Evolutionary conservation across 2,113 vertebrate genomes (phyloP).

Genomic region (Cyprinodon tularosa): DNA sequence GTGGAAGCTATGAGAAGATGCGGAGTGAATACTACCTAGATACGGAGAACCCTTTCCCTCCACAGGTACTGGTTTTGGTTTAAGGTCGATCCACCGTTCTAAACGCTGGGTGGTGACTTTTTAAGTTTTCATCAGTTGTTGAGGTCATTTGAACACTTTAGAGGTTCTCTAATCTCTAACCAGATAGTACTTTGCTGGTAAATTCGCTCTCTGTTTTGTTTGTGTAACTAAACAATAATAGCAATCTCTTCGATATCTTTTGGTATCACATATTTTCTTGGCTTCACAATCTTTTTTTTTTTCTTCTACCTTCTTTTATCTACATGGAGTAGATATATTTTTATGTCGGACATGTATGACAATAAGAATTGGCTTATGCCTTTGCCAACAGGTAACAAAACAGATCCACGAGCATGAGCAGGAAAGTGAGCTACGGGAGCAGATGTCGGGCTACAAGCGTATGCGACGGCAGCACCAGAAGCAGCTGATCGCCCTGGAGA

Average conservation of each 20-base stretch:
- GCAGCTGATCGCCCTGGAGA: conserved; percentile 99
- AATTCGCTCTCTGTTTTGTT: conserved; percentile 12
- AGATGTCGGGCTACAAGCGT: conserved; percentile 99
- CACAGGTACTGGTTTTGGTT: conserved; percentile 45
- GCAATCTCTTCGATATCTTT: background rate
- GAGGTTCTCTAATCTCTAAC: background rate
- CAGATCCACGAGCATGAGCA: conserved; percentile 99
- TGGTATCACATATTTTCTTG: background rate
- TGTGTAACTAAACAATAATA: background rate
- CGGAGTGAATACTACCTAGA: conserved; percentile 74
- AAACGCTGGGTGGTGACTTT: background rate
- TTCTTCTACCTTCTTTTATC: background rate
- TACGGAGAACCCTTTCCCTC: conserved; percentile 72
- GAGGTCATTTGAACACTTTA: background rate
- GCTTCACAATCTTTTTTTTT: background rate
- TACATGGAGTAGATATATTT: background rate
- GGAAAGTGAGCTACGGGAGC: conserved; percentile 99
- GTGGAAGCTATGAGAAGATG: conserved; percentile 81
- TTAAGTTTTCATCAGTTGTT: background rate
- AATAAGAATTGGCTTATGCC: background rate
- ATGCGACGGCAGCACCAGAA: conserved; percentile 99
- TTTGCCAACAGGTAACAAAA: conserved; percentile 89
- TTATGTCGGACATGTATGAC: background rate
- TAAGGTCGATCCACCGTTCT: no score
- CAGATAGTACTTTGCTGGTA: conserved; percentile 4